Base-by-base conservation (phyloP, 2,888 invertebrate genomes). In the Cephus rjabovi region DNA sequence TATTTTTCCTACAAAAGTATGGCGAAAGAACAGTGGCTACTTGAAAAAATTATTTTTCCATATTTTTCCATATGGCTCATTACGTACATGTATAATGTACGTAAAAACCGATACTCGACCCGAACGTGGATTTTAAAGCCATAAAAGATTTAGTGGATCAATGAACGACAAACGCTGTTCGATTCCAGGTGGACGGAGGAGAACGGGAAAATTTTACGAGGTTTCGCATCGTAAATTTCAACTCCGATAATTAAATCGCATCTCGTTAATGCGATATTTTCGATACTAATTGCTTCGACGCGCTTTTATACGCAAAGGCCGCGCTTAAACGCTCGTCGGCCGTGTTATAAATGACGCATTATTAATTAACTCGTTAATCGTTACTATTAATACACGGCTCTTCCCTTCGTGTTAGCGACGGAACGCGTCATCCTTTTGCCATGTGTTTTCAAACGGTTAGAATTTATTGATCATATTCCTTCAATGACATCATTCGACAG, bases 1-100 rank as follows among this genome's bases (percentile, higher is more conserved):
- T 23, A 83, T 86, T 86, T 56, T 2, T 23, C 23, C 56, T 56
- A 56, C 23, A 9, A 2, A 56, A 56, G 23, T 56, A 2, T 23
- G 23, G 23, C 23, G 56, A 56, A 56, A 23, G 56, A 56, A 23
- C 23, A 56, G 23, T 23, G 56, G 23, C 56, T 56, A 9, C 56
- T 56, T 23, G 15, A 56, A 56, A 56, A 56, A 56, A 23, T 23
- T 23, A 56, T 23, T 23, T 23, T 9, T 23, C 9, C 56, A 9
- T 2, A 56, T 9, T 23, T 23, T 23, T 23, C 1, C 9, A 1
- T 56, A 56, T 9, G 56, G 2, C 9, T 56, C 1, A 3, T 56
- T 23, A 23, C 2, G 23, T 9, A 23, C 23, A 56, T 9, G 9
- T 1, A 2, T 56, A 2, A 23, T 23, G 9, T 23, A 23, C 23